Conservation (phyloP, 2,113 vertebrate genomes). For the crab-eating macaque (Macaca fascicularis) region T2T-MFA8v1.1 NC_088381.1:162788501-162789000, state of each 20-base stretch:
- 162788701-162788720: rapidly evolving
- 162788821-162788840: slow-evolving; percentile 60
- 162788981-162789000: neutral
- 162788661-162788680: neutral
- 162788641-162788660: neutral
- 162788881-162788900: neutral
- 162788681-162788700: neutral
- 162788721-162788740: neutral
- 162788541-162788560: neutral
- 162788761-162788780: neutral
- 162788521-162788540: neutral
- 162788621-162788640: neutral
- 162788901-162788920: neutral
- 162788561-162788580: neutral
- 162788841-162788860: slow-evolving; percentile 47
- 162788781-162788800: neutral
- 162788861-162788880: neutral
- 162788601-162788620: rapidly evolving
- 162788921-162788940: neutral
- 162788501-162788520: neutral
- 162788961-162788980: neutral
- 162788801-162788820: neutral
- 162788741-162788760: neutral
- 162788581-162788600: neutral
- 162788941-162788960: neutral